Evolutionary conservation across 2,888 invertebrate genomes (phyloP).

Genomic region (Sisyra nigra): DNA sequence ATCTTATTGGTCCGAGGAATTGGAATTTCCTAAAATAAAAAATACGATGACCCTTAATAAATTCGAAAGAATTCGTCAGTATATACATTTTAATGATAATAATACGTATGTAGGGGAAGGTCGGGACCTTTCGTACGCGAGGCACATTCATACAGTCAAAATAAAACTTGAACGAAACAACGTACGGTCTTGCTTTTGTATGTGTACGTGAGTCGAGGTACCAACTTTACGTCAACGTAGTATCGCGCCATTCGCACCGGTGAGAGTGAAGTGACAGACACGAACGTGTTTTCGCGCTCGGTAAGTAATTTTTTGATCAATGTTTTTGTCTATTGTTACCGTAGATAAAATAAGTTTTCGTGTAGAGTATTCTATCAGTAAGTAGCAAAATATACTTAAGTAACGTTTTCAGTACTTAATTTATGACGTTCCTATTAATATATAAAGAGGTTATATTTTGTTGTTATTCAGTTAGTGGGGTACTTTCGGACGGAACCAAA

Average conservation of each 20-base stretch:
- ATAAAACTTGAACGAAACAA: not conserved
- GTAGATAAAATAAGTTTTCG: too few species aligned
- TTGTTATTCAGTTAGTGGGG: not conserved
- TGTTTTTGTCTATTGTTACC: not conserved
- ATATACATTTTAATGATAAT: too few species aligned
- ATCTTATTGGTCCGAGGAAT: too few species aligned
- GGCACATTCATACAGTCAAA: not conserved
- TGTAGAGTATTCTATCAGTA: too few species aligned
- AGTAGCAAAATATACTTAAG: not conserved
- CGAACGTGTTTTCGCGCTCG: not conserved
- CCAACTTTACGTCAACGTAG: not conserved
- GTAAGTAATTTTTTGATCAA: not conserved
- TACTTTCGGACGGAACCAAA: not conserved
- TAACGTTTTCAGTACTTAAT: not conserved
- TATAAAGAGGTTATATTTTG: not conserved
- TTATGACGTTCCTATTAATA: not conserved
- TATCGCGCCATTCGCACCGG: not conserved
- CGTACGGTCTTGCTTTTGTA: not conserved
- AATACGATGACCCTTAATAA: too few species aligned
- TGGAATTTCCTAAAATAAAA: too few species aligned
- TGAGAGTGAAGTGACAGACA: not conserved
- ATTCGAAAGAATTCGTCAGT: too few species aligned
- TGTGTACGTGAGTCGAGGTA: not conserved
- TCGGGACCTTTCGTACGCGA: too few species aligned
- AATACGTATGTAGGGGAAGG: too few species aligned